Base-by-base conservation (phyloP, 2,888 invertebrate genomes). In the Piscicola geometra region DNA sequence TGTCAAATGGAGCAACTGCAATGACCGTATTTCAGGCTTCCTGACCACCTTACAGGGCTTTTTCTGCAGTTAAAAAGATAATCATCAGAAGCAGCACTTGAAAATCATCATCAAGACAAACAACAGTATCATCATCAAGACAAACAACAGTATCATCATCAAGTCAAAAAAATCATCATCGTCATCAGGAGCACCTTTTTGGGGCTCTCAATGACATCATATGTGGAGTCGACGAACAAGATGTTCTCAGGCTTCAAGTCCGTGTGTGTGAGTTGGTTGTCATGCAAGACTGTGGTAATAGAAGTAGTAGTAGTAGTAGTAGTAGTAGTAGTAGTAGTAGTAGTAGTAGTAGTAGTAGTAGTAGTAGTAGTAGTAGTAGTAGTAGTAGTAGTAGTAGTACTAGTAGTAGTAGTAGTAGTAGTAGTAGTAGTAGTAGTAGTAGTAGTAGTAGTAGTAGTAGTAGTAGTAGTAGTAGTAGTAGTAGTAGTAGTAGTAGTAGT, bases 181-280 rank as follows among this genome's bases (percentile, higher is more conserved):
- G 9, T 9, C 35, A 21, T 33, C n/a, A 15, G 12, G 21, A 36
- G 32, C 36, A 80, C 80, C 78, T 80, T 80, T 72, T 78, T 79
- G 12, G 71, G 60, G 25, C 75, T 76, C 56, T 78, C 78, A 21
- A 70, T 52, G 41, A 76, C 67, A 18, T 93, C 92, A 85, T 91
- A 95, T 83, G 94, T 94, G 74, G 96, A 95, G 88, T 76, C 93
- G 73, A 96, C 92, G 87, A 99, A 99, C 79, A 99, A 89, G 81
- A 99, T 96, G 88, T 99, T 99, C 88, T 99, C 99, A 47, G 99
- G 99, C 87, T 99, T 99, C 86, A 99, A 90, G 88, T 99, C 99
- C 36, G 99, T 99, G 88, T 99, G 99, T 77, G 99, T 99, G 83
- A 99, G 89, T 86, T 94, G 92, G 88, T 93, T 94, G 84, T 96